Conservation (phyloP, 2,888 invertebrate species). For the Steinernema hermaphroditum region DNA sequence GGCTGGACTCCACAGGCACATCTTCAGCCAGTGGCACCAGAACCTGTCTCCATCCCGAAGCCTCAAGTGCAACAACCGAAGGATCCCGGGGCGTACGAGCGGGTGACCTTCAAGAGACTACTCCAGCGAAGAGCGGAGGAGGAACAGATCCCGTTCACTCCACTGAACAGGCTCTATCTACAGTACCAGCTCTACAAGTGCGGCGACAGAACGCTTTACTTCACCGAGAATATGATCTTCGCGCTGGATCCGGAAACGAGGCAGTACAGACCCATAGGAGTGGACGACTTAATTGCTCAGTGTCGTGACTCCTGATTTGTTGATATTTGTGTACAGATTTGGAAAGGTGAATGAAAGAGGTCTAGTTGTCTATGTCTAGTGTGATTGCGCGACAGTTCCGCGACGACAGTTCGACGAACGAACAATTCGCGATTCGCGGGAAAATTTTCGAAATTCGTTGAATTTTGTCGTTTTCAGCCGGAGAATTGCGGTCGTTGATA, state of each 20-base stretch:
- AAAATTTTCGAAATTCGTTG: too few species aligned
- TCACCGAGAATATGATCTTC: neutral
- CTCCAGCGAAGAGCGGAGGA: neutral
- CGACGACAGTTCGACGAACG: too few species aligned
- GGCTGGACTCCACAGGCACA: conserved; percentile 16
- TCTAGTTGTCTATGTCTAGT: too few species aligned
- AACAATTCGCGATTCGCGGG: too few species aligned
- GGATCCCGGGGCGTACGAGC: neutral
- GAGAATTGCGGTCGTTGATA: too few species aligned
- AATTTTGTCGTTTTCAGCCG: too few species aligned
- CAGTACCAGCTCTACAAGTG: conserved; percentile 10
- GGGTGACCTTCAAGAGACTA: neutral
- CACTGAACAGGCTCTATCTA: conserved; percentile 7
- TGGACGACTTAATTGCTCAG: neutral
- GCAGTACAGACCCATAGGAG: neutral
- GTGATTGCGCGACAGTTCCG: too few species aligned
- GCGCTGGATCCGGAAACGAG: neutral
- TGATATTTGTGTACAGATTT: neutral
- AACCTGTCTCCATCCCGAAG: neutral
- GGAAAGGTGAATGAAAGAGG: too few species aligned
- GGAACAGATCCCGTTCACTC: conserved; percentile 12
- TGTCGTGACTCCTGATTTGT: neutral
- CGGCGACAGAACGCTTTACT: conserved; percentile 6
- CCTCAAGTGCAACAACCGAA: neutral
- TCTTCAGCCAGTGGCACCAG: neutral